Percentiles rank a stretch among this genome's conserved stretches.
Evolutionary conservation across 2,113 vertebrate genomes (phyloP).

Genomic region (Ctenodactylus gundi): DNA sequence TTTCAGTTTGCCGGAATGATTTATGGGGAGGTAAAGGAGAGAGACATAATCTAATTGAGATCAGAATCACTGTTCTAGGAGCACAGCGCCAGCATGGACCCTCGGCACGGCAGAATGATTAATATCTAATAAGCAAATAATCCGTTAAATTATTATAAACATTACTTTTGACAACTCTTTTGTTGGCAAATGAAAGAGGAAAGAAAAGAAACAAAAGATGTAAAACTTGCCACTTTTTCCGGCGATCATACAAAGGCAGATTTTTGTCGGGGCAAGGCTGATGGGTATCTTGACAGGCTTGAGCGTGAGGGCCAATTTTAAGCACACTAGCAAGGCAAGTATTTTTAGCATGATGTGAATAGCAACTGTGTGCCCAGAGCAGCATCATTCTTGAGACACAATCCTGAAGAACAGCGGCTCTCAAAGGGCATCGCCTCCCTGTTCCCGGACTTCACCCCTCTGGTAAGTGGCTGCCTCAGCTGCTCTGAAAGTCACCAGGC

Average conservation of each 20-base stretch:
- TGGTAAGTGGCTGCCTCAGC: background rate
- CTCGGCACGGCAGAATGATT: conserved; percentile 91
- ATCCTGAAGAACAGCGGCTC: background rate
- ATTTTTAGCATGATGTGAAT: conserved; percentile 64
- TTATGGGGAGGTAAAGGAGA: conserved; percentile 97
- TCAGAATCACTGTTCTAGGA: conserved; percentile 97
- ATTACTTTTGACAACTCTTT: conserved; percentile 91
- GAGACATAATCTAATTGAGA: conserved; percentile 99
- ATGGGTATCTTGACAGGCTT: background rate
- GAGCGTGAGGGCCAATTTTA: conserved; percentile 13
- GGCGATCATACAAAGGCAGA: background rate
- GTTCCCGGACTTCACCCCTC: background rate
- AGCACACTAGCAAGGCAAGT: background rate
- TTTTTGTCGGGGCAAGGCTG: conserved; percentile 23
- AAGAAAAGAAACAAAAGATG: conserved; percentile 64
- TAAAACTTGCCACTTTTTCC: conserved; percentile 37
- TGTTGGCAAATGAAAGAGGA: conserved; percentile 84
- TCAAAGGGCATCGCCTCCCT: background rate
- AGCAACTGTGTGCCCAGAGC: conserved; percentile 58
- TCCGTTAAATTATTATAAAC: conserved; percentile 97
- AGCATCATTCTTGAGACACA: conserved; percentile 66
- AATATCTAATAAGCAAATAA: conserved; percentile 99
- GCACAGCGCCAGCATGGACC: conserved; percentile 88
- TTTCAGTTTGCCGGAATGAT: conserved; percentile 99
- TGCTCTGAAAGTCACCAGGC: background rate